These are phyloP conservation scores for Seira sanloemensis DNA, from an alignment of 2,888 invertebrate genomes.

Conservation along the genomic window DNA sequence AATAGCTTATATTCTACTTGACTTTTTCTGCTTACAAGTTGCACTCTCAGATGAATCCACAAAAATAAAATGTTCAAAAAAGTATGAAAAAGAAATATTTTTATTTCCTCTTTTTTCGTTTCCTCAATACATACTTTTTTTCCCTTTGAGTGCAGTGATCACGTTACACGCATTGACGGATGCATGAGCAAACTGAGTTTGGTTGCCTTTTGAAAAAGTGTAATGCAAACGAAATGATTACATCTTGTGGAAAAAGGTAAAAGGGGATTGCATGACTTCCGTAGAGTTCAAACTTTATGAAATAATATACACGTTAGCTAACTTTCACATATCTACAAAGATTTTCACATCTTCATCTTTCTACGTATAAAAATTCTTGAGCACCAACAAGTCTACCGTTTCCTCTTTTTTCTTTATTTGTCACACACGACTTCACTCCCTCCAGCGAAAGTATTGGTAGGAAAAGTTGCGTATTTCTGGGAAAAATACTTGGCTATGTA, in stretches of 20 bases:
- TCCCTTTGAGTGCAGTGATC: constrained; percentile 18
- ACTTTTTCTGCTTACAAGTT: not conserved
- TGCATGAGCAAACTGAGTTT: constrained; percentile 16
- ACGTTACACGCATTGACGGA: constrained; percentile 34
- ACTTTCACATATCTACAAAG: not conserved
- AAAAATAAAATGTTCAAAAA: constrained; percentile 12
- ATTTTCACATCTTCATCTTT: not conserved
- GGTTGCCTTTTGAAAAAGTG: not conserved
- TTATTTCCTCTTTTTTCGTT: not conserved
- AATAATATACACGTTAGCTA: not conserved
- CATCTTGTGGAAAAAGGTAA: not conserved
- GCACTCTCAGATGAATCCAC: not conserved
- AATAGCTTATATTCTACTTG: no score
- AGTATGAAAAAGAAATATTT: constrained; percentile 7
- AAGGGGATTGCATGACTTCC: not conserved
- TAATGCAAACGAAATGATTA: not conserved
- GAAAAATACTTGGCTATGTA: not conserved
- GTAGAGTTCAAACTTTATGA: no score
- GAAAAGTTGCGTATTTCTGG: not conserved
- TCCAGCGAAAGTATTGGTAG: not conserved
- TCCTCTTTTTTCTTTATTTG: constrained; percentile 32
- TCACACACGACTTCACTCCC: constrained; percentile 43
- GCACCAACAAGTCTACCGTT: constrained; percentile 42
- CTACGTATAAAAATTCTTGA: constrained; percentile 12
- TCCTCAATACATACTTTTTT: not conserved